Conservation (phyloP, 2,113 vertebrate species). For the Notarius lentiginosus region DNA sequence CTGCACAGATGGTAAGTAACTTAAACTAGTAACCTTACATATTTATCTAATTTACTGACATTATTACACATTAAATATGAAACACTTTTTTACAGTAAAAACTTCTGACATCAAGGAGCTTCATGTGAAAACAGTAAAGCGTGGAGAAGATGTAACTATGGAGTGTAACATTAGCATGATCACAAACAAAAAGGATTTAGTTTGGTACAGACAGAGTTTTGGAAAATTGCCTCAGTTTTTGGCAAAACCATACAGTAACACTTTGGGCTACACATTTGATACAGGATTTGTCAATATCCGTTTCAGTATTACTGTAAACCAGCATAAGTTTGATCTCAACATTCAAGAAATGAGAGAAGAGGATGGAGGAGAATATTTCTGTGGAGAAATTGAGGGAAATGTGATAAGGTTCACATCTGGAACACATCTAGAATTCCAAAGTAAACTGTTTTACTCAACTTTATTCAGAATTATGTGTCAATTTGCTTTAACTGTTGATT, state of each 20-base stretch:
- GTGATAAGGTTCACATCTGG: conserved; percentile 18
- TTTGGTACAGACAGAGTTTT: conserved; percentile 30
- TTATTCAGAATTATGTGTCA: background rate
- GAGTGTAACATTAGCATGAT: background rate
- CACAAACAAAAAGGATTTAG: background rate
- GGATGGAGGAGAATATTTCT: conserved; percentile 15
- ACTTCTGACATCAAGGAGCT: background rate
- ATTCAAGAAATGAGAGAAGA: background rate
- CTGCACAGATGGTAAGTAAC: background rate
- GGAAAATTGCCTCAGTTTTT: conserved; percentile 17
- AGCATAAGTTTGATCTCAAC: background rate
- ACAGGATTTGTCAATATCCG: background rate
- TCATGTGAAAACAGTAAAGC: background rate
- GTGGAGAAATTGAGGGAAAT: conserved; percentile 3
- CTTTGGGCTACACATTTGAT: background rate
- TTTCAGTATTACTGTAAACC: background rate
- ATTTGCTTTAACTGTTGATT: background rate
- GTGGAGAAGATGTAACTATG: background rate
- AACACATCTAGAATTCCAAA: background rate
- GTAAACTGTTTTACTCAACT: background rate
- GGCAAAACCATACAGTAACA: background rate
- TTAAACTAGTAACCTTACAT: background rate
- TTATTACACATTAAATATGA: background rate
- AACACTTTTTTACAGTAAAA: conserved; percentile 1
- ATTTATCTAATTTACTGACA: background rate